Conservation (phyloP, 2,888 invertebrate genomes). For the Meloe dianella region DNA sequence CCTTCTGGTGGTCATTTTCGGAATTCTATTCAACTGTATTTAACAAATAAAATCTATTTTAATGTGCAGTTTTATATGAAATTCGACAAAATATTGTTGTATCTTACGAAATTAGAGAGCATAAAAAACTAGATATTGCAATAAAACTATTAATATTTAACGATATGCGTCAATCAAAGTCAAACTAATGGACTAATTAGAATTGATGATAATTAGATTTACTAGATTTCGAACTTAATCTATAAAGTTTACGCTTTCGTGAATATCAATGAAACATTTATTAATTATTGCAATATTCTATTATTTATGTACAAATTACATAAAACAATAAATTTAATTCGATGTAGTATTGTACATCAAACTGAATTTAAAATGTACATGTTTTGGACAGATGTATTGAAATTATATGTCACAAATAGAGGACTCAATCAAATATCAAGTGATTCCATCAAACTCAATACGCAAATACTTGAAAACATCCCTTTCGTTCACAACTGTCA, state of each 20-base stretch:
- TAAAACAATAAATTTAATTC: not conserved
- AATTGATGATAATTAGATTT: slow-evolving; percentile 34
- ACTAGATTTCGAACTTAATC: slow-evolving; percentile 15
- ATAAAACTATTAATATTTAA: slow-evolving; percentile 22
- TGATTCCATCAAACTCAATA: not conserved
- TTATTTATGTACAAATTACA: not conserved
- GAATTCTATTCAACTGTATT: not conserved
- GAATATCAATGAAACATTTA: slow-evolving; percentile 27
- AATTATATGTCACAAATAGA: not conserved
- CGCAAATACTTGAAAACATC: not conserved
- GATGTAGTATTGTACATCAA: no score
- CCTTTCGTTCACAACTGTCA: not conserved
- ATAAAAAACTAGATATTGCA: slow-evolving; percentile 5
- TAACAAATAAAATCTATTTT: not conserved
- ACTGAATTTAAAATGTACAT: not conserved
- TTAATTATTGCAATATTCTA: not conserved
- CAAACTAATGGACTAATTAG: slow-evolving; percentile 22
- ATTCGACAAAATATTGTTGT: slow-evolving; percentile 11
- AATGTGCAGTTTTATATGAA: no score
- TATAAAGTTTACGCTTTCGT: slow-evolving; percentile 21
- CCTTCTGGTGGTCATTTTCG: slow-evolving; percentile 2
- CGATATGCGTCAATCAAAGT: slow-evolving; percentile 34
- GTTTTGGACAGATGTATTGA: slow-evolving; percentile 6
- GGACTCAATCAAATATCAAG: slow-evolving; percentile 7
- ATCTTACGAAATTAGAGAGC: not conserved